Conservation (phyloP, 2,888 invertebrate species). For the Acleris literana region DNA sequence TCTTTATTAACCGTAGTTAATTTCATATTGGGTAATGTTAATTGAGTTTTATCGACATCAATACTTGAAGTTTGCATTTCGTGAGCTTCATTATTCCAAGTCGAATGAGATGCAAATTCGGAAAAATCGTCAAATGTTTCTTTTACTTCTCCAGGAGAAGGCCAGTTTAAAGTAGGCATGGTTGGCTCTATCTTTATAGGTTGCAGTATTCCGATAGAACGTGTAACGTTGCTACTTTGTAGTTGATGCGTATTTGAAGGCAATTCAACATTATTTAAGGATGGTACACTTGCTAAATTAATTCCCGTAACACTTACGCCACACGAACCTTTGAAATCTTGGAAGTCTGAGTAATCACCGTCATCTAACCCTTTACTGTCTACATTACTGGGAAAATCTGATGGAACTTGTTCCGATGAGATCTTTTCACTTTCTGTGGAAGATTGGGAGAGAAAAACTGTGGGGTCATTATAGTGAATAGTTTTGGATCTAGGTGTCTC, state of each 20-base stretch:
- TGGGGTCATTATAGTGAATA: constrained; percentile 69
- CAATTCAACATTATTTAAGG: constrained; percentile 29
- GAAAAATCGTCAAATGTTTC: constrained; percentile 75
- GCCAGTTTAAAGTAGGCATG: constrained; percentile 78
- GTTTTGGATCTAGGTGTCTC: constrained; percentile 80
- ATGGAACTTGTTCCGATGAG: constrained; percentile 39
- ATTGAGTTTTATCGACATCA: constrained; percentile 5
- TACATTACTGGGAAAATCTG: constrained; percentile 39
- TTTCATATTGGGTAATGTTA: constrained; percentile 8
- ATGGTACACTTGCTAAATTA: constrained; percentile 22
- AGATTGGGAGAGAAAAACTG: constrained; percentile 59
- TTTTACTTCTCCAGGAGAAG: constrained; percentile 77
- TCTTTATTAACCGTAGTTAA: constrained; percentile 28
- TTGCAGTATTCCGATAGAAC: constrained; percentile 67
- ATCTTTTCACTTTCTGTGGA: constrained; percentile 45
- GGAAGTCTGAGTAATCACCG: constrained; percentile 74
- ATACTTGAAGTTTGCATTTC: constrained; percentile 23
- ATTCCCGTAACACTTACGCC: constrained; percentile 39
- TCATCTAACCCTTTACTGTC: constrained; percentile 49
- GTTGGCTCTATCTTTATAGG: constrained; percentile 73
- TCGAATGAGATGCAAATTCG: constrained; percentile 65
- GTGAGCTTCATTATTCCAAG: constrained; percentile 50
- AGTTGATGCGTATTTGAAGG: constrained; percentile 38
- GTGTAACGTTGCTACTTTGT: constrained; percentile 47
- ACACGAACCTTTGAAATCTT: constrained; percentile 65